A percentile compares a stretch with the other conserved stretches of the same genome.
phyloP scores from a whole-genome alignment of 2,888 invertebrate species.

The Tryphoninae sp. region DNA sequence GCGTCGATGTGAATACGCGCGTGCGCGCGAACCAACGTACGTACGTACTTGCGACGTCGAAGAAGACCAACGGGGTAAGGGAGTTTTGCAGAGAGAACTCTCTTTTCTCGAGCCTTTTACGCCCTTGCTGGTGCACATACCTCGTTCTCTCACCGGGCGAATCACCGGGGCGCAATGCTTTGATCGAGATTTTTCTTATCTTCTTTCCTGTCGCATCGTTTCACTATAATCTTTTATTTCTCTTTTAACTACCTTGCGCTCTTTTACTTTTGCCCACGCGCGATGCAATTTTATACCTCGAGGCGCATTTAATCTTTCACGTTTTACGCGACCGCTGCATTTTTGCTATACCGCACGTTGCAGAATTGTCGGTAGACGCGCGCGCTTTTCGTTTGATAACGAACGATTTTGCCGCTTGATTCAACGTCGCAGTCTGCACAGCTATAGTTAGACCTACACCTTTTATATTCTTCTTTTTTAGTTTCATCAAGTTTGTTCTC shows the following conservation, averaged over 20 bases:
- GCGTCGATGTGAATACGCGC: slow-evolving; percentile 18
- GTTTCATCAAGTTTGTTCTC: slow-evolving; percentile 16
- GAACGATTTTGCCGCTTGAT: slow-evolving; percentile 40
- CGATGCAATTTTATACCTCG: slow-evolving; percentile 55
- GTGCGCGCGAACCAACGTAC: slow-evolving; percentile 9
- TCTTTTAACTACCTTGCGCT: slow-evolving; percentile 47
- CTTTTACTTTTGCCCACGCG: slow-evolving; percentile 29
- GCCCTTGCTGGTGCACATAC: slow-evolving; percentile 42
- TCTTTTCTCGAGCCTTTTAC: slow-evolving; percentile 57
- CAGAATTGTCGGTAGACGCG: not conserved
- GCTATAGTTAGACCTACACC: not conserved
- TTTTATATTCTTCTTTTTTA: slow-evolving; percentile 8
- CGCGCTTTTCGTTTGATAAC: slow-evolving; percentile 23
- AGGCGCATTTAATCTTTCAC: slow-evolving; percentile 46
- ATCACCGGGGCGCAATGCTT: slow-evolving; percentile 39
- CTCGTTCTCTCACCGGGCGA: not conserved
- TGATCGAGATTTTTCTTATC: slow-evolving; percentile 56
- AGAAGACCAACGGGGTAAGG: slow-evolving; percentile 28
- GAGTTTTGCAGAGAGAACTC: slow-evolving; percentile 30
- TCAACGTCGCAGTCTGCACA: no score
- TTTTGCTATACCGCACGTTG: slow-evolving; percentile 4
- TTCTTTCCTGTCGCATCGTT: slow-evolving; percentile 54
- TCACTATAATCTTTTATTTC: slow-evolving; percentile 50
- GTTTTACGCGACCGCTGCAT: slow-evolving; percentile 45
- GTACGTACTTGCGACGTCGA: not conserved